Evolutionary conservation across 2,113 vertebrate species (phyloP).

Genomic region (Phocoena sinus): DNA sequence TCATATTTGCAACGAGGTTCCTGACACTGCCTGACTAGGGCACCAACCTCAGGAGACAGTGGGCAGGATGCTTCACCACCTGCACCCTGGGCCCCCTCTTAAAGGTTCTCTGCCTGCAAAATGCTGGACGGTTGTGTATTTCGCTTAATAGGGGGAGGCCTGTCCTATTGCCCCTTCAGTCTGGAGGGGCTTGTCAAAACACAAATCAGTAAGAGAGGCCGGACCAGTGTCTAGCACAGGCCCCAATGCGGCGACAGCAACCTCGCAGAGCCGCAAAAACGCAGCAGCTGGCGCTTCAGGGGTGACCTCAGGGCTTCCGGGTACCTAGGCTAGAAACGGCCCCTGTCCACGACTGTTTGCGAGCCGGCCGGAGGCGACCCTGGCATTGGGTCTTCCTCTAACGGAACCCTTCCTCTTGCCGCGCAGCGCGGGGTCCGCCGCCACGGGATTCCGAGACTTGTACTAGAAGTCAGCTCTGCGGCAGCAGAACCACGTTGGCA

Average conservation of each 20-base stretch:
- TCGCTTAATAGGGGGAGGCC: background rate
- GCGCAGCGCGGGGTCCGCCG: fast-evolving
- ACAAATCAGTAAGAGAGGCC: too few relatives aligned
- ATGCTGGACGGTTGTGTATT: background rate
- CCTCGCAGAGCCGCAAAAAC: fast-evolving
- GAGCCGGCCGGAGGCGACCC: background rate
- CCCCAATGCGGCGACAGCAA: background rate
- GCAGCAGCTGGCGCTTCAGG: background rate
- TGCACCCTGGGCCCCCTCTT: background rate
- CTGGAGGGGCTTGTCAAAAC: background rate
- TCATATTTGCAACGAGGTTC: background rate
- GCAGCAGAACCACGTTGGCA: background rate
- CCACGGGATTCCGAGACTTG: fast-evolving
- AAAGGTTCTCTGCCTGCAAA: background rate
- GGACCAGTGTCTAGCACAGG: fast-evolving
- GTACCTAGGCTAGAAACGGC: too few relatives aligned
- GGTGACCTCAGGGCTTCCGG: too few relatives aligned
- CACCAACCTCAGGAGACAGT: fast-evolving
- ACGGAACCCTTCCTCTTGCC: fast-evolving
- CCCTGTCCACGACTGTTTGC: background rate
- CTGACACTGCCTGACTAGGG: background rate
- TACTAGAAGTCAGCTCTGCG: fast-evolving
- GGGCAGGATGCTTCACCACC: background rate
- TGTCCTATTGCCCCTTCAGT: background rate
- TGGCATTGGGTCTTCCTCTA: background rate